Evolutionary conservation across 1,140 invertebrate species (phyloP).

Genomic region (Caenorhabditis briggsae): DNA sequence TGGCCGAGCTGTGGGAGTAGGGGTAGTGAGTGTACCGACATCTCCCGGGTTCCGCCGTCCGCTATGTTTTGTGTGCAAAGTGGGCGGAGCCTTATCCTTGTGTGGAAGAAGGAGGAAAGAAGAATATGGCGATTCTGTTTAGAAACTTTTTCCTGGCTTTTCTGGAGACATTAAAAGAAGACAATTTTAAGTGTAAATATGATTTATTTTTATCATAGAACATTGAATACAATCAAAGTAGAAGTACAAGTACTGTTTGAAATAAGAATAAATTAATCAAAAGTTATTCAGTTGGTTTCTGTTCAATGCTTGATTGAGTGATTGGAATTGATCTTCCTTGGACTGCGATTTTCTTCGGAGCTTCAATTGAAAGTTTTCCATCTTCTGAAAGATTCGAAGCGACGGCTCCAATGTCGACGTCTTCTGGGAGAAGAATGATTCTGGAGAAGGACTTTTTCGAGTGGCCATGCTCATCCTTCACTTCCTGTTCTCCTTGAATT

Average conservation of each 20-base stretch:
- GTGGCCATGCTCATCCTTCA: neutral
- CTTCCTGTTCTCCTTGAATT: conserved; percentile 16
- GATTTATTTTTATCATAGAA: too few relatives aligned
- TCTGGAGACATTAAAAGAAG: too few relatives aligned
- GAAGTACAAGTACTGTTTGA: neutral
- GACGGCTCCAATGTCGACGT: neutral
- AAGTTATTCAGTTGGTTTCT: conserved; percentile 25
- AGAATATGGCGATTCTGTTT: too few relatives aligned
- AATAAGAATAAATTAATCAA: neutral
- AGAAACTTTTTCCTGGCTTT: too few relatives aligned
- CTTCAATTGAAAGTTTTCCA: conserved; percentile 7
- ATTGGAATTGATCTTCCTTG: conserved; percentile 31
- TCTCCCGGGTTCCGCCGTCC: too few relatives aligned
- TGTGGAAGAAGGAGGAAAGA: too few relatives aligned
- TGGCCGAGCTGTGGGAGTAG: neutral
- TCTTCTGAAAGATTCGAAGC: conserved; percentile 29
- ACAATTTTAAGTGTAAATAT: too few relatives aligned
- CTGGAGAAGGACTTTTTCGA: conserved; percentile 10
- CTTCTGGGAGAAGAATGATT: conserved; percentile 17
- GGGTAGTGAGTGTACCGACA: too few relatives aligned
- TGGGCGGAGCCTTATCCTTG: too few relatives aligned
- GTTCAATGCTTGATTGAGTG: neutral
- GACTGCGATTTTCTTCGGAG: neutral
- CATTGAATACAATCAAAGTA: too few relatives aligned
- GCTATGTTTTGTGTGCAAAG: too few relatives aligned